A percentile compares a stretch with the other conserved stretches of the same genome.
Conservation (phyloP, 1,140 invertebrate species). For the Trichogramma pretiosum region DNA sequence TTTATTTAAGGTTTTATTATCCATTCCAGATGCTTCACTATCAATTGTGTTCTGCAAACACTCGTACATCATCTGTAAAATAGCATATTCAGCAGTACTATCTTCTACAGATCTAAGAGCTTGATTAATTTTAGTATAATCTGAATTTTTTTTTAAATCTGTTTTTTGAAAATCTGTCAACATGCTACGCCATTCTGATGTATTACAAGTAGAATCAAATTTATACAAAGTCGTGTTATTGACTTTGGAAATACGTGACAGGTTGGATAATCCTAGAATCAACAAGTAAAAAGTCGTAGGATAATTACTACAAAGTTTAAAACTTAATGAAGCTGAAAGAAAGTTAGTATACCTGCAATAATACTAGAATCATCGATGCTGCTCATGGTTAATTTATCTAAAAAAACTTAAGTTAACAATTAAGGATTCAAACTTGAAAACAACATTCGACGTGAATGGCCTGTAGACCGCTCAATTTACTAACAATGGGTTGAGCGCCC, state of each 20-base stretch:
- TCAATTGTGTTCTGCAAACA: conserved; percentile 20
- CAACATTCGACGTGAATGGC: background rate
- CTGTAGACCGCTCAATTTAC: background rate
- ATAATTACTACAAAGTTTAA: too few relatives aligned
- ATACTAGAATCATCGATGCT: conserved; percentile 24
- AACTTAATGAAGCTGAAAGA: too few relatives aligned
- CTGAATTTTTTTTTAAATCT: conserved; percentile 17
- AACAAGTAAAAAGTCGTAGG: conserved; percentile 11
- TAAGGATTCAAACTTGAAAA: too few relatives aligned
- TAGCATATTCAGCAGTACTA: conserved; percentile 21
- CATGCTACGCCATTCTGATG: conserved; percentile 18
- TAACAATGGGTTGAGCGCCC: too few relatives aligned
- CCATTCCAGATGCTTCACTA: conserved; percentile 14
- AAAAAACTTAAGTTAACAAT: background rate
- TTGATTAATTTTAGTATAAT: conserved; percentile 10
- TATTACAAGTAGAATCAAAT: conserved; percentile 20
- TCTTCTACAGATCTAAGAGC: conserved; percentile 24
- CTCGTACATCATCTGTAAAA: conserved; percentile 23
- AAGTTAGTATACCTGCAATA: conserved; percentile 24
- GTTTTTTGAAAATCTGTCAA: conserved; percentile 7
- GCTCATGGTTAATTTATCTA: conserved; percentile 19
- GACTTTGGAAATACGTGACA: conserved; percentile 25
- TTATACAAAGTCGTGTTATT: conserved; percentile 17
- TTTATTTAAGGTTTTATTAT: conserved; percentile 17
- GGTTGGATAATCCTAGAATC: conserved; percentile 26